Evolutionary conservation across 2,888 invertebrate genomes (phyloP).

Genomic region (Cheilosia vulpina): DNA sequence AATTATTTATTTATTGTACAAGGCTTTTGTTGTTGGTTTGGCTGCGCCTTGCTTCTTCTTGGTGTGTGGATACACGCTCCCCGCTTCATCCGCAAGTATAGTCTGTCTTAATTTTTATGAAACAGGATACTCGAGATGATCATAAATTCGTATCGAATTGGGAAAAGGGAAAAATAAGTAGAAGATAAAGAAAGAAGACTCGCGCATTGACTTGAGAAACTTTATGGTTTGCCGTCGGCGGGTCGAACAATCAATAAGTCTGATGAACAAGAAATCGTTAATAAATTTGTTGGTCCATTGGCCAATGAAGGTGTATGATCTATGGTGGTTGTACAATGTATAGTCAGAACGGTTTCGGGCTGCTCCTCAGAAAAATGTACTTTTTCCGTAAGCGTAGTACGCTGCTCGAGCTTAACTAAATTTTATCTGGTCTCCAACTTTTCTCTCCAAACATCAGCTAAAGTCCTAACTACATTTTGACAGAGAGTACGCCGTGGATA

Average conservation of each 20-base stretch:
- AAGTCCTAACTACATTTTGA: too few relatives aligned
- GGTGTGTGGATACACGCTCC: conserved; percentile 15
- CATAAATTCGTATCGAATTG: conserved; percentile 71
- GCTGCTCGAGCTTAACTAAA: too few relatives aligned
- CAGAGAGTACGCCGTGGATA: too few relatives aligned
- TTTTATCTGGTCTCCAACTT: too few relatives aligned
- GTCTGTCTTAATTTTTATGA: conserved; percentile 71
- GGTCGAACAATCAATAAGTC: conserved; percentile 65
- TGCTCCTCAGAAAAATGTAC: too few relatives aligned
- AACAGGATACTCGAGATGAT: conserved; percentile 72
- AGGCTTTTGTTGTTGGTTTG: conserved; percentile 31
- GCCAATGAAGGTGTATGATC: neutral
- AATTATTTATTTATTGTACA: conserved; percentile 73
- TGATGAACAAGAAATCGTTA: conserved; percentile 45
- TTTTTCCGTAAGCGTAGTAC: too few relatives aligned
- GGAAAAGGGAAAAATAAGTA: conserved; percentile 13
- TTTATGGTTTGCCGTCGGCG: conserved; percentile 37
- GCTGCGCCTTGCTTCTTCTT: conserved; percentile 4
- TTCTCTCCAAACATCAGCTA: too few relatives aligned
- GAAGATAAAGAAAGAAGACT: conserved; percentile 11
- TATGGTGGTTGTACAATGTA: too few relatives aligned
- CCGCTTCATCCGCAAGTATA: conserved; percentile 40
- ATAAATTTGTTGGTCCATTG: conserved; percentile 40
- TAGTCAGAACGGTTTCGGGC: too few relatives aligned
- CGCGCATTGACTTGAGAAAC: conserved; percentile 52